Base-by-base conservation (phyloP, 1,140 invertebrate species). In the Eupristina koningsbergeri region DNA sequence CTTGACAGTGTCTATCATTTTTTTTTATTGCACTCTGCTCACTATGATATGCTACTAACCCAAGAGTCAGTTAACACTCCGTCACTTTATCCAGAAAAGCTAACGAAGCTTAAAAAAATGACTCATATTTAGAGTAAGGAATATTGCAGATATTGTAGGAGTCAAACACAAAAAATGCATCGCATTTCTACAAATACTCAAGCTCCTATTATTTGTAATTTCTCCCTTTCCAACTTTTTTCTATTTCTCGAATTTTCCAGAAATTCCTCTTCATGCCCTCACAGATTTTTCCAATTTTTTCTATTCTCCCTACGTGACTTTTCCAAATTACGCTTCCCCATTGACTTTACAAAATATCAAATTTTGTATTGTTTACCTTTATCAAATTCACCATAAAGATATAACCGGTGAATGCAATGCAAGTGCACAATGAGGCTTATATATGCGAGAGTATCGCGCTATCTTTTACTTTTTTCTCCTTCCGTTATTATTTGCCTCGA, bases 371-470 rank as follows among this genome's bases (percentile, higher is more conserved):
- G n/a, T n/a, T n/a, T n/a, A n/a, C n/a, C n/a, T n/a, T n/a, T n/a
- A n/a, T n/a, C n/a, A 71, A 36, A 71, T 71, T 22, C 9, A 41
- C 7, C 9, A n/a, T 41, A 71, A 71, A 36, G 67, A 71, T 71
- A 41, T n/a, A 22, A 36, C 67, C 11, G 67, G 67, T 36, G 29
- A 13, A 41, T n/a, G n/a, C 36, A 71, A 74, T 74, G 41, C 73
- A 50, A 74, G 73, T 31, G 73, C 29, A 74, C 45, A 74, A 50
- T 31, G 73, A 74, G 73, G 19, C 73, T 41, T 45, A 31, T 50
- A 50, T 74, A 26, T 74, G 22, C 73, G n/a, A 74, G 41, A 31
- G 6, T 22, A 58, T 78, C 76, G 76, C 76, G 76, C 76, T 78
- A 67, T 69, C 63, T 80, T 80, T 69, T 41, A 6, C 45, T 80